A percentile compares a stretch with the other conserved stretches of the same genome.
phyloP scores from a whole-genome alignment of 2,797 vertebrate genomes.

The Cynodonichthys magdalenae region DNA sequence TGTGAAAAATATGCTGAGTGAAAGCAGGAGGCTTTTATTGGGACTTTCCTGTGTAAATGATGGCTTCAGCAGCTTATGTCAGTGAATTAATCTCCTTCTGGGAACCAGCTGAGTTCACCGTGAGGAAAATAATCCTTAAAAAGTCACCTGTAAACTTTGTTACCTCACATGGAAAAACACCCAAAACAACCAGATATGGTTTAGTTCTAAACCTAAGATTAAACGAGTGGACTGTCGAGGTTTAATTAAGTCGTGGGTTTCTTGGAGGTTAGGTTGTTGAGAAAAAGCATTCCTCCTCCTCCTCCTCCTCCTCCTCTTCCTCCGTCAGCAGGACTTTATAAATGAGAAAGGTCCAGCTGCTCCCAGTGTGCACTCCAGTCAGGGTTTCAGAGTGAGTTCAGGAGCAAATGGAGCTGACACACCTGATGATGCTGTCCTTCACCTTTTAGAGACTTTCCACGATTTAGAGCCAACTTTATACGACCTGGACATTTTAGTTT shows the following conservation, averaged over 20 bases:
- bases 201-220: conserved; percentile 12
- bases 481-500: not conserved
- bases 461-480: conserved; percentile 1
- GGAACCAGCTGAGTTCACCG: conserved; percentile 14
- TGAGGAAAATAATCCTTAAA: conserved; percentile 18
- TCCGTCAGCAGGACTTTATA: conserved; percentile 52
- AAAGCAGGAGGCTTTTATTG: not conserved
- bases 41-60: conserved; percentile 10
- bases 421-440: conserved; percentile 24
- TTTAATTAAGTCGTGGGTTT: conserved; percentile 48
- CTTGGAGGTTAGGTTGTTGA: conserved; percentile 43
- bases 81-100: conserved; percentile 15
- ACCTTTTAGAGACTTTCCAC: not conserved
- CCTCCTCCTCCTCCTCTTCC: conserved; percentile 32
- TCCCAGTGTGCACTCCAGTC: conserved; percentile 21
- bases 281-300: conserved; percentile 46
- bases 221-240: conserved; percentile 14
- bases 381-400: conserved; percentile 6
- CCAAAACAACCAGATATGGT: not conserved
- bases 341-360: conserved; percentile 40
- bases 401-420: conserved; percentile 23
- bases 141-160: conserved; percentile 1
- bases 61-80: conserved; percentile 6
- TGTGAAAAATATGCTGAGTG: not conserved
- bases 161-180: not conserved